phyloP scores from a whole-genome alignment of 2,797 vertebrate species.

The Myripristis murdjan region DNA sequence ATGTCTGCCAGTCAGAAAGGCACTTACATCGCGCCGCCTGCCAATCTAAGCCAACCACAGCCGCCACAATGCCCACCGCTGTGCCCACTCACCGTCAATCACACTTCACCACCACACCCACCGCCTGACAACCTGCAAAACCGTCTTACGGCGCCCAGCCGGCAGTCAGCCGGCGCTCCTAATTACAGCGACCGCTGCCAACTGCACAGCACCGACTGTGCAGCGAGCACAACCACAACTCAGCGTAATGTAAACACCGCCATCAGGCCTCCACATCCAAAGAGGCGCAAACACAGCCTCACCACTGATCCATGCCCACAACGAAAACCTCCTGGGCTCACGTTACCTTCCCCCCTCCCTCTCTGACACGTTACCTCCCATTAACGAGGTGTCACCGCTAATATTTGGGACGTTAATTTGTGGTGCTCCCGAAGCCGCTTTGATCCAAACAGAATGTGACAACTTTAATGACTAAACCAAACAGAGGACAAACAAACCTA shows the following conservation, averaged over 20 bases:
- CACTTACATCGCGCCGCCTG: constrained; percentile 66
- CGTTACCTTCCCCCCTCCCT: constrained; percentile 22
- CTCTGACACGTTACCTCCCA: constrained; percentile 59
- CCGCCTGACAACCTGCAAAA: constrained; percentile 70
- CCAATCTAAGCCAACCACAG: constrained; percentile 69
- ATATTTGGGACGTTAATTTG: constrained; percentile 74
- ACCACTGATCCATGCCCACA: not conserved
- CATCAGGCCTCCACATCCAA: not conserved
- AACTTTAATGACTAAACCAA: constrained; percentile 82
- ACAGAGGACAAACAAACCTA: constrained; percentile 78
- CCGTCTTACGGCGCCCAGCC: constrained; percentile 38
- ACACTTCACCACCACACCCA: constrained; percentile 49
- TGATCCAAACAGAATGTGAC: constrained; percentile 80
- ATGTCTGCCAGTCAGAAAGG: constrained; percentile 65
- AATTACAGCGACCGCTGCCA: constrained; percentile 58
- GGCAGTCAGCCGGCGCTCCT: constrained; percentile 26
- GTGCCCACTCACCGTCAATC: constrained; percentile 75
- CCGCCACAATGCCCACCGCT: constrained; percentile 57
- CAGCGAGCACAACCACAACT: constrained; percentile 33
- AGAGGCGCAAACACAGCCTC: not conserved
- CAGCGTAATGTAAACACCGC: constrained; percentile 13
- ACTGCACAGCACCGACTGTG: constrained; percentile 22
- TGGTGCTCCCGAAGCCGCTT: constrained; percentile 61
- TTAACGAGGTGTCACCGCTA: constrained; percentile 73
- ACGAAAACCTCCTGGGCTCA: constrained; percentile 3